Evolutionary conservation across 2,113 vertebrate genomes (phyloP), one percentile per base, ranked within the genome.

Genomic region (Rallus limicola): DNA sequence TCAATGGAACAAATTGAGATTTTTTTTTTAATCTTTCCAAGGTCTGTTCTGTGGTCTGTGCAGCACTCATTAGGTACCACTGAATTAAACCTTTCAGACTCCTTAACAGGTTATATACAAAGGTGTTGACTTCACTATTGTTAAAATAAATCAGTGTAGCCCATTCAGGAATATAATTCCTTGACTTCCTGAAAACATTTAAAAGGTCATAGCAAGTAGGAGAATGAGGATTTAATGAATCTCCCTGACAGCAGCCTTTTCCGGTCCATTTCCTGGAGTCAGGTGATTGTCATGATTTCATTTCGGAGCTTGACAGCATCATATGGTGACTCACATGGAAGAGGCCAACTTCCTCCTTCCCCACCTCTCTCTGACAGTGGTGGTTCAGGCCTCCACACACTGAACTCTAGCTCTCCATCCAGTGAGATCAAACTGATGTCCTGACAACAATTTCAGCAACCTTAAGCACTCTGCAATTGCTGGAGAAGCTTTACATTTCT

Each of bases 241-340:
- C 63, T 86, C 60, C 87, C 84, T 78, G 65, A 70, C 84, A 93
- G 74, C 38, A 82, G 55, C 38, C 65, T 86, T 92, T 86, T 93
- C 70, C 23, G 4, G n/a, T 56, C 40, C 46, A 19, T 84, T 95
- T 96, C 78, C 93, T 94, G 68, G 38, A 86, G 1, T 14, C 68
- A 81, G 88, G n/a, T 53, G 40, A 80, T 89, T 86, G 83, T 60
- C 83, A 90, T 92, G 92, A 74, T 81, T 85, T 78, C 31, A 75
- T 77, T 90, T 75, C 62, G 34, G 80, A 81, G 86, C 33, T 80
- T 88, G 64, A 91, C 60, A 90, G 29, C 65, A 85, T 67, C 79
- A 52, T 52, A 56, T 36, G 48, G 34, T 90, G 64, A 93, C 53
- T 90, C 77, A 85, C 34, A 82, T 0, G 3, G 15, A 86, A 91